A percentile compares a stretch with the other conserved stretches of the same genome.
These are phyloP conservation scores for Aplochiton taeniatus DNA, from an alignment of 2,797 vertebrate genomes.

Conservation along the genomic window DNA sequence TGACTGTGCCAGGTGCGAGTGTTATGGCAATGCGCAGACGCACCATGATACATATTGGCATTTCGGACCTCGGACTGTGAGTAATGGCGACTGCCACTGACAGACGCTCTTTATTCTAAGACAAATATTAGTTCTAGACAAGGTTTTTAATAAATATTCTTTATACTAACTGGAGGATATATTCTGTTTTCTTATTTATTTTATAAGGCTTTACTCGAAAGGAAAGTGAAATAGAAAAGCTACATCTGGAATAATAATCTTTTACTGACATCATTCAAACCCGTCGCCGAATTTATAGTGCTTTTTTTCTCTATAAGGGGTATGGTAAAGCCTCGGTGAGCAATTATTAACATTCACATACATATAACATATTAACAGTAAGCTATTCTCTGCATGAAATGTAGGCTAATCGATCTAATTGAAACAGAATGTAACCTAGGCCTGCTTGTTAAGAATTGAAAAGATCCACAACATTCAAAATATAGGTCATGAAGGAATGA, in stretches of 20 bases:
- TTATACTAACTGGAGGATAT: not conserved
- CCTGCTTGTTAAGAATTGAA: too few species aligned
- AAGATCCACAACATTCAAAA: too few species aligned
- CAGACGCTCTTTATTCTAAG: slow-evolving; percentile 44
- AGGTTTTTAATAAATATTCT: slow-evolving; percentile 3
- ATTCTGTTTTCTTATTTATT: slow-evolving; percentile 6
- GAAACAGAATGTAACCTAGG: too few species aligned
- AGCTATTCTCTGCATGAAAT: not conserved
- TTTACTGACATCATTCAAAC: slow-evolving; percentile 50
- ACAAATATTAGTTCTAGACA: not conserved
- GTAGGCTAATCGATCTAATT: too few species aligned
- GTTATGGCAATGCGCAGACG: slow-evolving; percentile 55
- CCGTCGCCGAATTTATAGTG: slow-evolving; percentile 25
- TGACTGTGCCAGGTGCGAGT: slow-evolving; percentile 72
- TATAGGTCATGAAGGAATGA: too few species aligned
- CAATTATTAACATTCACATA: not conserved
- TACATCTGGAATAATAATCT: not conserved
- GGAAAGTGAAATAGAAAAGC: slow-evolving; percentile 22
- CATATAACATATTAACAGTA: not conserved
- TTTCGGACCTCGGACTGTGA: slow-evolving; percentile 78
- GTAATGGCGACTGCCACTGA: slow-evolving; percentile 80
- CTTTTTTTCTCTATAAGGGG: slow-evolving; percentile 1
- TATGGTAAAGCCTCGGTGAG: slow-evolving; percentile 24
- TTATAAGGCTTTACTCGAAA: slow-evolving; percentile 14
- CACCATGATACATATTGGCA: slow-evolving; percentile 21